Evolutionary conservation across 2,113 vertebrate species (phyloP).

Genomic region (Calypte anna): DNA sequence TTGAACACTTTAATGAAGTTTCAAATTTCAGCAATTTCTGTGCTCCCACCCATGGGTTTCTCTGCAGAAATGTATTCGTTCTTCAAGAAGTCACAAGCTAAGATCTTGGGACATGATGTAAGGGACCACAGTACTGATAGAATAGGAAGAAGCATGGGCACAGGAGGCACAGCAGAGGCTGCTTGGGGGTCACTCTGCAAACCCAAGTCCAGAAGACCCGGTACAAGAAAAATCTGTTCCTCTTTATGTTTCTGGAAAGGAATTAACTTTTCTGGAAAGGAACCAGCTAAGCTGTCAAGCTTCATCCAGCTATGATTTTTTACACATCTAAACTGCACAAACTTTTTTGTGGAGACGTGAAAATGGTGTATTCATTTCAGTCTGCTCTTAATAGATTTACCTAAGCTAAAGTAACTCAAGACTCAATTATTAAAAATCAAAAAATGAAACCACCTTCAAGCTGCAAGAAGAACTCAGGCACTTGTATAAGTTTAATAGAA

Average conservation of each 20-base stretch:
- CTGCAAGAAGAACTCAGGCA: neutral
- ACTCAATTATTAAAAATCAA: neutral
- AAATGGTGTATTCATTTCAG: neutral
- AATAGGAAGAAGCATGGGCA: neutral
- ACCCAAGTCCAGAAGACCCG: neutral
- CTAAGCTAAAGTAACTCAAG: neutral
- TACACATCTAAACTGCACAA: neutral
- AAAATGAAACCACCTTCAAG: neutral
- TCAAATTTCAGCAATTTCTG: neutral
- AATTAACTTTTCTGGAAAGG: no score
- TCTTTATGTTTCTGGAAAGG: neutral
- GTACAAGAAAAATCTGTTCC: neutral
- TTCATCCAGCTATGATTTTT: neutral
- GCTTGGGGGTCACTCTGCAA: neutral
- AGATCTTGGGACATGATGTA: neutral
- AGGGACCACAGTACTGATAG: neutral
- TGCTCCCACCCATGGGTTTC: neutral
- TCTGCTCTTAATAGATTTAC: neutral
- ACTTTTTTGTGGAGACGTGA: neutral
- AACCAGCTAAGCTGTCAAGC: neutral
- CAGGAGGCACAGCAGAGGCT: neutral
- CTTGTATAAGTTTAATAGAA: neutral
- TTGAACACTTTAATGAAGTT: neutral
- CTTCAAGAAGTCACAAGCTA: neutral
- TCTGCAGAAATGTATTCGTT: neutral